A percentile compares a stretch with the other conserved stretches of the same genome.
phyloP scores from a whole-genome alignment of 2,113 vertebrate species.

The Marmota monax region DNA sequence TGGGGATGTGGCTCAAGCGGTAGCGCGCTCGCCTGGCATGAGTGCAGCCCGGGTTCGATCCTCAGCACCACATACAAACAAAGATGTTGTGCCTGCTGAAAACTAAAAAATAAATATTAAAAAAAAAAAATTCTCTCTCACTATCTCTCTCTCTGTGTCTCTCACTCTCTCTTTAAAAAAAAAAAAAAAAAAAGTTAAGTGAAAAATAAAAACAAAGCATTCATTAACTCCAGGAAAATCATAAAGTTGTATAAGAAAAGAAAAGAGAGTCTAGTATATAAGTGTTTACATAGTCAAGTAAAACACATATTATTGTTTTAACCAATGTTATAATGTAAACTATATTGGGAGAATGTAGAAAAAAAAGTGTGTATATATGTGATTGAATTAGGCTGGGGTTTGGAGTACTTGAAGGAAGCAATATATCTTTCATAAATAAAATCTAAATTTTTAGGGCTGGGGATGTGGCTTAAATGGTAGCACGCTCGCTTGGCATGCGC shows the following conservation, averaged over 20 bases:
- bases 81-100: too few relatives aligned
- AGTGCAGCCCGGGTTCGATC: too few relatives aligned
- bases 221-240: constrained; percentile 18
- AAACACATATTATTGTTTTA: constrained; percentile 19
- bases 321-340: neutral
- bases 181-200: constrained; percentile 45
- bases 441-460: neutral
- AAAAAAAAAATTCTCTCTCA: too few relatives aligned
- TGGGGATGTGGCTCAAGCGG: too few relatives aligned
- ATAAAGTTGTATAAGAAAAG: neutral
- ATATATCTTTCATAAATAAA: neutral
- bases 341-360: neutral
- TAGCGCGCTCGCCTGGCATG: too few relatives aligned
- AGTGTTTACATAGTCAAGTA: neutral
- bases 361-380: neutral
- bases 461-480: too few relatives aligned
- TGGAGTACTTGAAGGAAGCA: constrained; percentile 26
- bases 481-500: too few relatives aligned
- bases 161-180: too few relatives aligned
- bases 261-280: neutral
- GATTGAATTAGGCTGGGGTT: neutral
- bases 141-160: too few relatives aligned
- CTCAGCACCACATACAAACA: too few relatives aligned
- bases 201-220: constrained; percentile 42
- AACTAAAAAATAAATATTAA: too few relatives aligned